Conservation (phyloP, 2,797 vertebrate species). For the Xenopus petersii region DNA sequence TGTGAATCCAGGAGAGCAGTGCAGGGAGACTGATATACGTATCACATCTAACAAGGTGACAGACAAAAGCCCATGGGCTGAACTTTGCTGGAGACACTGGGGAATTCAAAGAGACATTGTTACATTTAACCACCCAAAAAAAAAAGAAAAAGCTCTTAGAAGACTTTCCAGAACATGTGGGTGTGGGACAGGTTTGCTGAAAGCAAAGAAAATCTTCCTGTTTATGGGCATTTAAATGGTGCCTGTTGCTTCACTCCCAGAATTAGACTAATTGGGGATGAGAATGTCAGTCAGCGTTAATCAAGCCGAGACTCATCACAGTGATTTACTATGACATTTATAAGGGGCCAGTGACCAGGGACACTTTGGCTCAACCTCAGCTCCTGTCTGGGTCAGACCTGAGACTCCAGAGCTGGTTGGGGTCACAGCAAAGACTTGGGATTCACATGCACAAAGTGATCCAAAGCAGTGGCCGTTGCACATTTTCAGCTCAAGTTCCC, state of each 20-base stretch:
- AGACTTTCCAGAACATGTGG: conserved; percentile 50
- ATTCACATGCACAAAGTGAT: no score
- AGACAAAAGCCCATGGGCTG: conserved; percentile 51
- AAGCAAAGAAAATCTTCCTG: conserved; percentile 48
- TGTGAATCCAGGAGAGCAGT: no score
- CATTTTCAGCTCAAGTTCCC: no score
- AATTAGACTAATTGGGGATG: conserved; percentile 51
- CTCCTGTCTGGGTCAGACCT: not conserved
- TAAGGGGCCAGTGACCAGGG: no score
- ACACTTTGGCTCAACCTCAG: not conserved
- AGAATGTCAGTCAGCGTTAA: conserved; percentile 39
- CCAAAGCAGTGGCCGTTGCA: no score
- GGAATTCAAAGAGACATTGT: conserved; percentile 47
- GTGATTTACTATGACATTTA: no score
- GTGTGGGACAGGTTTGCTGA: conserved; percentile 38
- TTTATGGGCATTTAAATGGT: conserved; percentile 50
- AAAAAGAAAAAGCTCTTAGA: conserved; percentile 40
- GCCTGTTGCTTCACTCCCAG: conserved; percentile 54
- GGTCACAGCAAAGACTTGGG: no score
- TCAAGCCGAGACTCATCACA: conserved; percentile 42
- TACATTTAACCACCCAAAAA: conserved; percentile 15
- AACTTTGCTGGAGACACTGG: conserved; percentile 47
- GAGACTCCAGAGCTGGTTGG: no score
- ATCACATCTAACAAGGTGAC: no score
- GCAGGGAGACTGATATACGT: no score